phyloP scores from a whole-genome alignment of 2,797 vertebrate species.

The Simalia tracyae region DNA sequence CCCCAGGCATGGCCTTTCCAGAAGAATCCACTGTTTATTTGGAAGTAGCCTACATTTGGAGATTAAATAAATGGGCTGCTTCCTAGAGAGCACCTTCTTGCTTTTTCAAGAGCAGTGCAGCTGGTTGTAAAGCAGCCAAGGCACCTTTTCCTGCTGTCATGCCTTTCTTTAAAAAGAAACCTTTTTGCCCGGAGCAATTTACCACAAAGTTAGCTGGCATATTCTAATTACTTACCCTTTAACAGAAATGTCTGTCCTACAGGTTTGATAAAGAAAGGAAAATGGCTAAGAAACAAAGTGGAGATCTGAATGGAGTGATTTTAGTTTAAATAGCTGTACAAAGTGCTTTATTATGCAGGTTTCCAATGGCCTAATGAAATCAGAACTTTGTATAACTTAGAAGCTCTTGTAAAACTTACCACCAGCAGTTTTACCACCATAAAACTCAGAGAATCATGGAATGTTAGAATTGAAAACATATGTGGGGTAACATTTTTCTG shows the following conservation, averaged over 20 bases:
- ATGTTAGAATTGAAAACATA: background rate
- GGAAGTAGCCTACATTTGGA: background rate
- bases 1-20: background rate
- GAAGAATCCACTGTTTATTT: background rate
- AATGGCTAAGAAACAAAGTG: slow-evolving; percentile 11
- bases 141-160: background rate
- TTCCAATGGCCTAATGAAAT: background rate
- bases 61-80: background rate
- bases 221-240: background rate
- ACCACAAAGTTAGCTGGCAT: background rate
- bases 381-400: background rate
- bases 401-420: background rate
- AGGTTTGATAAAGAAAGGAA: slow-evolving; percentile 1
- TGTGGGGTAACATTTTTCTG: background rate
- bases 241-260: slow-evolving; percentile 1
- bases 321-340: background rate
- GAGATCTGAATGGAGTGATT: background rate
- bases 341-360: background rate
- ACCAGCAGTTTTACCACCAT: background rate
- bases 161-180: slow-evolving; percentile 42
- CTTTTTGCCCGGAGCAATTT: background rate
- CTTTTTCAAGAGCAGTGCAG: background rate
- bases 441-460: background rate
- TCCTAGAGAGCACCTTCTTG: slow-evolving; percentile 2
- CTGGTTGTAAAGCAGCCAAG: background rate